Conservation (phyloP, 2,113 vertebrate genomes). For the Oncorhynchus nerka region DNA sequence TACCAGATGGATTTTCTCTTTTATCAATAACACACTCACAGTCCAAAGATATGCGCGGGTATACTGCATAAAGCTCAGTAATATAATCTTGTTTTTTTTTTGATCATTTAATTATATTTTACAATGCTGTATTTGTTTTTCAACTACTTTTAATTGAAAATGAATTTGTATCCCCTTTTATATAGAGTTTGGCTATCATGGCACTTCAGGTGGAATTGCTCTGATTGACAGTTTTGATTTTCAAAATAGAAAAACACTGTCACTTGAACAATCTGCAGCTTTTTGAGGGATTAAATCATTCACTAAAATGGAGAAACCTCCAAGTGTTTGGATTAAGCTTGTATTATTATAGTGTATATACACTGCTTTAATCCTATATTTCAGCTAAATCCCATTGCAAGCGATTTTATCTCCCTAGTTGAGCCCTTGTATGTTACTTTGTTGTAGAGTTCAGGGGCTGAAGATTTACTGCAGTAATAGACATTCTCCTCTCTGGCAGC, state of each 20-base stretch:
- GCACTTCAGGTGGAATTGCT: neutral
- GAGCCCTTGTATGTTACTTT: too few relatives aligned
- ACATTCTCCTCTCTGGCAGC: slow-evolving; percentile 9
- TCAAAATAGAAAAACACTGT: neutral
- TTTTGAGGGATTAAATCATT: neutral
- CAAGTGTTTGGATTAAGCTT: neutral
- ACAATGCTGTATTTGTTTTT: neutral
- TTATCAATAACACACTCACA: too few relatives aligned
- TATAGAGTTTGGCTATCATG: neutral
- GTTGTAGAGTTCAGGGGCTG: too few relatives aligned
- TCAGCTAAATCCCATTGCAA: too few relatives aligned
- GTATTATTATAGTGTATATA: too few relatives aligned
- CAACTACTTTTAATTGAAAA: neutral
- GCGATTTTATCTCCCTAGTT: too few relatives aligned
- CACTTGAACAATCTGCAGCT: neutral
- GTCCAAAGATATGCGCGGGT: too few relatives aligned
- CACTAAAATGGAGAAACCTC: neutral
- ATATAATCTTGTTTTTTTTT: too few relatives aligned
- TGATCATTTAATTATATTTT: neutral
- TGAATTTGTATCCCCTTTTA: neutral
- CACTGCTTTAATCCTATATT: too few relatives aligned
- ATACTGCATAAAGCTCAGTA: too few relatives aligned
- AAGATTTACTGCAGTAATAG: too few relatives aligned
- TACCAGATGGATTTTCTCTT: too few relatives aligned
- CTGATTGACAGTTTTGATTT: neutral